Conservation (phyloP, 2,113 vertebrate species). For the Crotalus helleri region DNA sequence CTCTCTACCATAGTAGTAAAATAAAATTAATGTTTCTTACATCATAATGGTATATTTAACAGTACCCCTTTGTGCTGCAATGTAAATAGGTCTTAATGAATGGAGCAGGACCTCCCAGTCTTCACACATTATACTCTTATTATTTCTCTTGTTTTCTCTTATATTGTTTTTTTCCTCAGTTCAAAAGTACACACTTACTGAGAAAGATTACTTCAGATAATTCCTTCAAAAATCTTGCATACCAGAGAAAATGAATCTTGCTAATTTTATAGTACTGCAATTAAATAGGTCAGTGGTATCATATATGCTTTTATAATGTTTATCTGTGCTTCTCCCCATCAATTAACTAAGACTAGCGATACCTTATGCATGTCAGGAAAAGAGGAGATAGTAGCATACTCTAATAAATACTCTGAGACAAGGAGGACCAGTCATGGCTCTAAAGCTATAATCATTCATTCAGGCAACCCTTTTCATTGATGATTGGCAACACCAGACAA, state of each 20-base stretch:
- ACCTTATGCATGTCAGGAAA: conserved; percentile 49
- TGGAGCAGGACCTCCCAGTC: conserved; percentile 31
- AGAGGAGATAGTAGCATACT: conserved; percentile 51
- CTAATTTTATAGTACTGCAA: conserved; percentile 62
- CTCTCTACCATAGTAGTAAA: conserved; percentile 66
- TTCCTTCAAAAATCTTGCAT: conserved; percentile 56
- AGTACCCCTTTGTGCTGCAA: conserved; percentile 64
- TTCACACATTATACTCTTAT: conserved; percentile 31
- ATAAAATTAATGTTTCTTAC: conserved; percentile 68
- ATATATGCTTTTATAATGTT: conserved; percentile 23
- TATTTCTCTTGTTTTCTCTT: conserved; percentile 62
- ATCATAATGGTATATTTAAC: conserved; percentile 70
- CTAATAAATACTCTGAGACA: conserved; percentile 50
- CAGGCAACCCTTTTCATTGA: conserved; percentile 40
- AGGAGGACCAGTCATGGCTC: conserved; percentile 45
- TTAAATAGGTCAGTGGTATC: conserved; percentile 54
- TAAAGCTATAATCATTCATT: conserved; percentile 66
- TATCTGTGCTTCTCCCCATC: neutral
- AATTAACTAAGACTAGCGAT: conserved; percentile 37
- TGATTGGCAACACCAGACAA: conserved; percentile 51
- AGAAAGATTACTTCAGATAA: conserved; percentile 64
- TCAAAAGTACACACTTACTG: conserved; percentile 57
- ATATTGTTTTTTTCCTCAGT: conserved; percentile 67
- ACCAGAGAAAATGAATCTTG: conserved; percentile 45
- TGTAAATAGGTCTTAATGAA: conserved; percentile 62